phyloP scores from a whole-genome alignment of 2,797 vertebrate species.

The Apodemus agrarius region DNA sequence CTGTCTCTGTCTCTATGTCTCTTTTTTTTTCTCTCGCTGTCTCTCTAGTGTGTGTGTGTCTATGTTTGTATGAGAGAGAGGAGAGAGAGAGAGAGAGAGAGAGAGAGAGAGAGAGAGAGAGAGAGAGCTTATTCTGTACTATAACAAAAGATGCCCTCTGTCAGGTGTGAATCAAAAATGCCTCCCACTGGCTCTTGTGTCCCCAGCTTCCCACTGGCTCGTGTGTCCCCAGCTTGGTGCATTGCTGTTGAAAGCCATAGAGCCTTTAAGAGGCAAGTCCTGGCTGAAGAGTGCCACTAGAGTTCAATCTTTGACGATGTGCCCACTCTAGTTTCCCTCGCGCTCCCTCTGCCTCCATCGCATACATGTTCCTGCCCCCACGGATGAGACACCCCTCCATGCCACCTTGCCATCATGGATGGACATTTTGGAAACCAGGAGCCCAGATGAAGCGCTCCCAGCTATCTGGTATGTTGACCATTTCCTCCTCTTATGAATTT shows the following conservation, averaged over 20 bases:
- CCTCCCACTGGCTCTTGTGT: neutral
- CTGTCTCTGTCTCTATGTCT: too few species aligned
- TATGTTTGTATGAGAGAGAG: neutral
- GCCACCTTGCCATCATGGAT: neutral
- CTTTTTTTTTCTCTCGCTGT: neutral
- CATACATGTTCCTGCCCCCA: neutral
- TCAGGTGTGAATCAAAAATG: neutral
- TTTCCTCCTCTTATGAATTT: neutral
- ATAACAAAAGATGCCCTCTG: neutral
- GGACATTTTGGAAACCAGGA: neutral
- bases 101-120: too few species aligned
- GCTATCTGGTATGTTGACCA: neutral
- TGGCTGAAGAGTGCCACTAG: neutral
- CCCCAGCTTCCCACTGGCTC: neutral
- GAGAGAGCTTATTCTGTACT: neutral
- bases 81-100: too few species aligned
- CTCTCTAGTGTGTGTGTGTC: neutral
- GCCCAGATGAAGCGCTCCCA: neutral
- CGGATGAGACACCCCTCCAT: neutral
- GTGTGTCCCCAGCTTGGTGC: neutral
- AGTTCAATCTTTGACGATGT: neutral
- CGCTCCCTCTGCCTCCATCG: neutral
- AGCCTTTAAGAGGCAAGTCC: neutral
- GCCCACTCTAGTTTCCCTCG: neutral
- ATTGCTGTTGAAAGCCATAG: neutral